A percentile compares a stretch with the other conserved stretches of the same genome.
Evolutionary conservation across 2,113 vertebrate genomes (phyloP).

Genomic region (Solea senegalensis): DNA sequence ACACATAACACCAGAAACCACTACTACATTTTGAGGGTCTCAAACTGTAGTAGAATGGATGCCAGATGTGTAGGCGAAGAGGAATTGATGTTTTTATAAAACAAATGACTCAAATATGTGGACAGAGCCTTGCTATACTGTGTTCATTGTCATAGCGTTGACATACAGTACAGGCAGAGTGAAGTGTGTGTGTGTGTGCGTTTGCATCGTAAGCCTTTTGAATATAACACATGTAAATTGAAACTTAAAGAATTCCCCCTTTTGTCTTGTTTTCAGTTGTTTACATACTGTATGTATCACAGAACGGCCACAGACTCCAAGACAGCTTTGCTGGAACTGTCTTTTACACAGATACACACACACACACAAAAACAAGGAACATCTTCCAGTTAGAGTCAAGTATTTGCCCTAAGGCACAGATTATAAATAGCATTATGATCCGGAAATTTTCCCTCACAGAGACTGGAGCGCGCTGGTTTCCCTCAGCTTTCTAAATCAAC

Average conservation of each 20-base stretch:
- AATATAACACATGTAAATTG: conserved; percentile 4
- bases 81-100: not conserved
- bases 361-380: conserved; percentile 42
- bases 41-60: not conserved
- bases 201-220: not conserved
- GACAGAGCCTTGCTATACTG: not conserved
- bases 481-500: conserved; percentile 58
- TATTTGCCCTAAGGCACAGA: conserved; percentile 14
- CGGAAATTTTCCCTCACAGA: conserved; percentile 45
- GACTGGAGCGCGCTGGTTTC: conserved; percentile 36
- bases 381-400: conserved; percentile 42
- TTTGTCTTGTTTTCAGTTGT: conserved; percentile 9
- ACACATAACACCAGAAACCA: too few species aligned
- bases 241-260: not conserved
- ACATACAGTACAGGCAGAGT: not conserved
- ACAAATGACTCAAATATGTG: too few species aligned
- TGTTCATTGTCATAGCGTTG: not conserved
- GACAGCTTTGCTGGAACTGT: conserved; percentile 22
- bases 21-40: too few species aligned
- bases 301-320: not conserved
- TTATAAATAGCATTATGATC: conserved; percentile 69
- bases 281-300: conserved; percentile 5
- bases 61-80: not conserved
- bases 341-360: conserved; percentile 4
- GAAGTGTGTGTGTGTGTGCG: not conserved